phyloP scores from a whole-genome alignment of 1,140 invertebrate species.

The Phthorimaea operculella region DNA sequence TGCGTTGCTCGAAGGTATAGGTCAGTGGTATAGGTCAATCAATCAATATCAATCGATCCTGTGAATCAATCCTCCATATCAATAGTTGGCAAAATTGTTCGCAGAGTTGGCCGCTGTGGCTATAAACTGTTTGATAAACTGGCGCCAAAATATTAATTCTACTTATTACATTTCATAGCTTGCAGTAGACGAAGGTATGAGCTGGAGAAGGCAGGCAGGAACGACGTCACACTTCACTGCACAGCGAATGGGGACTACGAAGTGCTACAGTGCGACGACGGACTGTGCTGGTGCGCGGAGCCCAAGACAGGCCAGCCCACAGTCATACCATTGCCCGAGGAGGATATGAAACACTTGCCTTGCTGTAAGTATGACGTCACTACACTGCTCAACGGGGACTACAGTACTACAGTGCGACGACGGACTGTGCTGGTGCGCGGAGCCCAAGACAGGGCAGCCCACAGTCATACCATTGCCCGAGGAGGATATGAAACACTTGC shows the following conservation, averaged over 20 bases:
- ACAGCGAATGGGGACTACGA: slow-evolving; percentile 70
- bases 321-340: slow-evolving; percentile 60
- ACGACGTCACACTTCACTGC: slow-evolving; percentile 69
- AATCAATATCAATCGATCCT: no score
- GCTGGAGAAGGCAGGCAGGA: slow-evolving; percentile 45
- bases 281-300: slow-evolving; percentile 72
- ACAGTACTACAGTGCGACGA: slow-evolving; percentile 70
- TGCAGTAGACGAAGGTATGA: slow-evolving; percentile 69
- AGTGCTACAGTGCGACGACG: slow-evolving; percentile 70
- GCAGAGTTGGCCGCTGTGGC: no score
- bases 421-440: slow-evolving; percentile 72
- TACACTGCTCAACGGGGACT: slow-evolving; percentile 70
- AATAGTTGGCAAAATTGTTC: no score
- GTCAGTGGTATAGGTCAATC: no score
- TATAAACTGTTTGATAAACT: no score
- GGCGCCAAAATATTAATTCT: no score
- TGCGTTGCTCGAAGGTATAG: no score
- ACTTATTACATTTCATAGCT: slow-evolving; percentile 49
- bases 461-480: slow-evolving; percentile 62
- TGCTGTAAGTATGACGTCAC: slow-evolving; percentile 67
- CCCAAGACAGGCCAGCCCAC: slow-evolving; percentile 65
- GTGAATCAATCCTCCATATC: no score
- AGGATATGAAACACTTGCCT: slow-evolving; percentile 63
- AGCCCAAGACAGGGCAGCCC: slow-evolving; percentile 66
- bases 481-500: slow-evolving; percentile 61